These are phyloP conservation scores for Amphiduros pacificus DNA, from an alignment of 2,888 invertebrate genomes.

Conservation along the genomic window DNA sequence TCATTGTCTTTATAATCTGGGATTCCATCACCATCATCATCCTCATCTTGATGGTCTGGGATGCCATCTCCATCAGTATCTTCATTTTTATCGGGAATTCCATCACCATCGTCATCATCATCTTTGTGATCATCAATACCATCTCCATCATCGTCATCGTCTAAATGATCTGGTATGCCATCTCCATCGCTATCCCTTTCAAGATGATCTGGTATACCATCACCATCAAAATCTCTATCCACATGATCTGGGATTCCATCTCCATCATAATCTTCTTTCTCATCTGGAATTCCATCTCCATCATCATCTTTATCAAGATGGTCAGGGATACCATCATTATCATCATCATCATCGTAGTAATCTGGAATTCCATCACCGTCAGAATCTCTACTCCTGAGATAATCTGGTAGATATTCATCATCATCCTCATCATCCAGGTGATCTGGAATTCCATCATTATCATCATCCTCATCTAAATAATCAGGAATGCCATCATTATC, in stretches of 20 bases:
- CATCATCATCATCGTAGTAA: conserved; percentile 36
- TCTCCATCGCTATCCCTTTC: conserved; percentile 35
- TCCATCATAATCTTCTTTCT: conserved; percentile 27
- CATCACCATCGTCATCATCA: conserved; percentile 33
- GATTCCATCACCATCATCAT: conserved; percentile 29
- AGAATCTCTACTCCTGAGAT: conserved; percentile 14
- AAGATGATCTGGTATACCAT: conserved; percentile 36
- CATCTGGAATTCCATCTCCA: conserved; percentile 36
- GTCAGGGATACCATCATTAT: conserved; percentile 28
- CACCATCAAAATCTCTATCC: conserved; percentile 32
- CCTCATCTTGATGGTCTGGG: conserved; percentile 35
- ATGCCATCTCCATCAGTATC: conserved; percentile 50
- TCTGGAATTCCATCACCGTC: conserved; percentile 33
- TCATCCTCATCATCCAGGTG: conserved; percentile 25
- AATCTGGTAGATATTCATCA: conserved; percentile 21
- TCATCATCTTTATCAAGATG: conserved; percentile 35
- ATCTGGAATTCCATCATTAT: conserved; percentile 22
- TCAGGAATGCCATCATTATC: conserved; percentile 9
- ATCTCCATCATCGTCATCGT: conserved; percentile 42
- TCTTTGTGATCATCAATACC: conserved; percentile 41
- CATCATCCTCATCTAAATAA: conserved; percentile 18
- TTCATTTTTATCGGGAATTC: conserved; percentile 39
- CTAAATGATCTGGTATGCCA: conserved; percentile 45
- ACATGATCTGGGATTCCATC: conserved; percentile 42
- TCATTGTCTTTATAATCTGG: conserved; percentile 34